phyloP scores from a whole-genome alignment of 2,888 invertebrate species.

The Diogma glabrata region DNA sequence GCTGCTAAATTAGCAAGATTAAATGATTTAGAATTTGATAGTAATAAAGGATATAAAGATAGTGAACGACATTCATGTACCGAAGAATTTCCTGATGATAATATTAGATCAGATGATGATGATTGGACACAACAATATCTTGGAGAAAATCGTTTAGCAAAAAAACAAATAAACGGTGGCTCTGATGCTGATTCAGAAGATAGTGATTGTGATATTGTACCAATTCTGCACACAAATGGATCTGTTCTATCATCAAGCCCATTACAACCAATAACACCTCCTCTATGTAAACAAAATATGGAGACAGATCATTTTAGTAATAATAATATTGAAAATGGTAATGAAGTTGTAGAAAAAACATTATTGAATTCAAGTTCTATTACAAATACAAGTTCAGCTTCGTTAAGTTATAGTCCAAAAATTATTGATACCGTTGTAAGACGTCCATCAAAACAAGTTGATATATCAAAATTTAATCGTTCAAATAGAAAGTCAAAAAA shows the following conservation, averaged over 20 bases:
- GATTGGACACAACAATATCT: slow-evolving; percentile 10
- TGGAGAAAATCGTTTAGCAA: slow-evolving; percentile 3
- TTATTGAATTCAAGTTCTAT: neutral
- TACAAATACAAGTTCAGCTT: neutral
- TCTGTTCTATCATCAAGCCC: slow-evolving; percentile 1
- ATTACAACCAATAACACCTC: neutral
- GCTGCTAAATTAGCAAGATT: slow-evolving; percentile 62
- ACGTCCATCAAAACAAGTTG: slow-evolving; percentile 40
- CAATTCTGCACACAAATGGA: slow-evolving; percentile 2
- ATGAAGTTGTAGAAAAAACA: neutral
- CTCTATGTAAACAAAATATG: slow-evolving; percentile 4
- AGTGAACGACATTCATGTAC: neutral
- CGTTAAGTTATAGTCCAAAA: neutral
- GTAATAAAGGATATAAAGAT: neutral
- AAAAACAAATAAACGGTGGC: slow-evolving; percentile 27
- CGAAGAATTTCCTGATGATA: slow-evolving; percentile 9
- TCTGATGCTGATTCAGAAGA: slow-evolving; percentile 51
- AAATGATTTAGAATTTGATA: slow-evolving; percentile 25
- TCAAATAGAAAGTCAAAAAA: slow-evolving; percentile 71
- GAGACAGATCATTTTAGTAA: slow-evolving; percentile 5
- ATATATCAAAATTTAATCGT: slow-evolving; percentile 52
- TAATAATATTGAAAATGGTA: slow-evolving; percentile 2
- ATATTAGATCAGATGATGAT: slow-evolving; percentile 12
- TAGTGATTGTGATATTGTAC: slow-evolving; percentile 37
- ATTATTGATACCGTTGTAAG: slow-evolving; percentile 27